Percentiles rank a stretch among this genome's conserved stretches.
Conservation (phyloP, 1,140 invertebrate genomes). For the Cydia strobilella region DNA sequence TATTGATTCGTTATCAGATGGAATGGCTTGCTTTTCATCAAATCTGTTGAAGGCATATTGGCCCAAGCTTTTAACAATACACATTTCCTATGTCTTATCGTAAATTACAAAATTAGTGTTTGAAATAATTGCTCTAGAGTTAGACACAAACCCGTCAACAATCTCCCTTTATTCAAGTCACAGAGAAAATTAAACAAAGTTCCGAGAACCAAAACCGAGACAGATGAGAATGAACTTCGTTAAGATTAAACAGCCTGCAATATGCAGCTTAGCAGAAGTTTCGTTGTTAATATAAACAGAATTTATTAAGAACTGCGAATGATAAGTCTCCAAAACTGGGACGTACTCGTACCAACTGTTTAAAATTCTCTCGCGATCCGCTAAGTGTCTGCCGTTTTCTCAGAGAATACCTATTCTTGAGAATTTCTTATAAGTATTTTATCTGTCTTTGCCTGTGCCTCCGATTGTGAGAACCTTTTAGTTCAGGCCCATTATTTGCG, state of each 20-base stretch:
- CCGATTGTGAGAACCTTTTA: conserved; percentile 28
- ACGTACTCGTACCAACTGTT: conserved; percentile 10
- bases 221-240: conserved; percentile 28
- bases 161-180: background rate
- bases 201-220: conserved; percentile 19
- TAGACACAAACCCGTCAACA: background rate
- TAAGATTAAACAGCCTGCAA: conserved; percentile 31
- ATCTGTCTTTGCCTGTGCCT: conserved; percentile 28
- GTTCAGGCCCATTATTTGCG: conserved; percentile 27
- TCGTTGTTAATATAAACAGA: conserved; percentile 32
- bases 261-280: conserved; percentile 30
- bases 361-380: conserved; percentile 30
- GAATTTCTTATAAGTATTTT: conserved; percentile 32
- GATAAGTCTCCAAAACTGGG: conserved; percentile 22
- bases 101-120: background rate
- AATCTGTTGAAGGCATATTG: too few species aligned
- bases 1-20: too few species aligned
- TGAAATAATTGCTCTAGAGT: background rate
- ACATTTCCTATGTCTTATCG: background rate
- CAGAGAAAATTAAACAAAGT: conserved; percentile 27
- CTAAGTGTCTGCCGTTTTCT: conserved; percentile 29
- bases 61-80: background rate
- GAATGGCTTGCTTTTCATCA: too few species aligned
- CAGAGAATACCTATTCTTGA: conserved; percentile 25
- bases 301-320: conserved; percentile 30